phyloP scores from a whole-genome alignment of 1,140 invertebrate genomes.

The Aphidius ervi region DNA sequence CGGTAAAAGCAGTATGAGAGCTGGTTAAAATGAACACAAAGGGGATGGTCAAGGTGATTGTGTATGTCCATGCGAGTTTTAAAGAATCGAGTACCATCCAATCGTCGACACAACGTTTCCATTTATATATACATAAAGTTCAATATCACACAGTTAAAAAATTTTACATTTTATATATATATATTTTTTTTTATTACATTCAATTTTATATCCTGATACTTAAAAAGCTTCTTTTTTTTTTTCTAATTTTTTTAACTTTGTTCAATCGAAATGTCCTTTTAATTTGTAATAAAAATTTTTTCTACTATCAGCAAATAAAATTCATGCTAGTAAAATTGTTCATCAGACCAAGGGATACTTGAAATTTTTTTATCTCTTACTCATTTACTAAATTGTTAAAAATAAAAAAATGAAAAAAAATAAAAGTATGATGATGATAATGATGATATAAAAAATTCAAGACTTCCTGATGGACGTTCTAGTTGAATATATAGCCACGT shows the following conservation, averaged over 20 bases:
- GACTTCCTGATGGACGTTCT: slow-evolving; percentile 1
- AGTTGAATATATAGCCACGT: too few species aligned
- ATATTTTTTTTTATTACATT: too few species aligned
- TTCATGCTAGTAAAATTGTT: not conserved
- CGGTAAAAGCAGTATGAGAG: slow-evolving; percentile 14
- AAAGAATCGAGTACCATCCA: slow-evolving; percentile 9
- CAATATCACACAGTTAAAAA: too few species aligned
- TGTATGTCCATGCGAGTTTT: not conserved
- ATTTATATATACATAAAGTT: slow-evolving; percentile 8
- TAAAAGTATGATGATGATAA: too few species aligned
- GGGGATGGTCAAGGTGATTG: slow-evolving; percentile 5
- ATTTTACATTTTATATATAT: too few species aligned
- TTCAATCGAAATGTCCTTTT: too few species aligned
- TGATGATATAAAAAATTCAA: slow-evolving; percentile 17
- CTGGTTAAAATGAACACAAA: slow-evolving; percentile 7
- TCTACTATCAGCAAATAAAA: not conserved
- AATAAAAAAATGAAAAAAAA: too few species aligned
- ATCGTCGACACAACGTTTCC: slow-evolving; percentile 13
- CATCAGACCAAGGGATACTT: slow-evolving; percentile 4
- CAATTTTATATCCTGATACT: too few species aligned
- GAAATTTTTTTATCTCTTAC: slow-evolving; percentile 11
- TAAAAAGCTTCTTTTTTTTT: too few species aligned
- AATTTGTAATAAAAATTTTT: too few species aligned
- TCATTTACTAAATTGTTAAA: too few species aligned
- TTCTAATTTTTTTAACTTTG: too few species aligned